Percentiles rank a stretch among this genome's conserved stretches.
Conservation (phyloP, 92 coral and sea anemone genomes). For the Chrysogorgia sp. region DNA sequence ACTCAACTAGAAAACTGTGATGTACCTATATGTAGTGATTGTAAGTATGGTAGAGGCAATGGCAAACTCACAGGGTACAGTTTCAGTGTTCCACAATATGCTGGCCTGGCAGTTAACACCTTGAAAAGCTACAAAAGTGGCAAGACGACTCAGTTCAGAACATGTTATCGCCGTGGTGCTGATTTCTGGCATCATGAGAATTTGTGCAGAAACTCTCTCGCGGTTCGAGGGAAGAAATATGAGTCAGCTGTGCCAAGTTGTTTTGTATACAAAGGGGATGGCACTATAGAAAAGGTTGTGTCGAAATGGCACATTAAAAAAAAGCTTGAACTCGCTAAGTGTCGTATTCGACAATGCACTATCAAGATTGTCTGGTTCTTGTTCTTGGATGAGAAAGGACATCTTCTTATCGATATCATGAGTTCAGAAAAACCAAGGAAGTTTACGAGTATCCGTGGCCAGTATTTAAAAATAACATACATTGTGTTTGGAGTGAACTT, state of each 20-base stretch:
- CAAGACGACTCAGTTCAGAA: conserved; percentile 39
- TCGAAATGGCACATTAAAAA: conserved; percentile 58
- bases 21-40: conserved; percentile 77
- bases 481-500: conserved; percentile 90
- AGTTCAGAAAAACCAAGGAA: conserved; percentile 63
- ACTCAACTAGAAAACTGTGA: conserved; percentile 34
- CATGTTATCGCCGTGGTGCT: not conserved
- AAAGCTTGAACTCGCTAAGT: conserved; percentile 53
- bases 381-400: conserved; percentile 68
- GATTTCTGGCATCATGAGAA: not conserved
- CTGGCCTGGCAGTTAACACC: conserved; percentile 67
- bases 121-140: conserved; percentile 39
- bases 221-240: not conserved
- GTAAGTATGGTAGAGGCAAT: conserved; percentile 88
- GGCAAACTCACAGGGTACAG: conserved; percentile 49
- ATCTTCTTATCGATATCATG: conserved; percentile 64
- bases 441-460: conserved; percentile 70
- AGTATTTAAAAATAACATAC: conserved; percentile 59
- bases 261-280: conserved; percentile 47
- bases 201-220: not conserved
- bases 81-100: conserved; percentile 55
- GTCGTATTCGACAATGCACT: conserved; percentile 85
- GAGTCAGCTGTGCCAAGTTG: not conserved
- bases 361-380: conserved; percentile 94
- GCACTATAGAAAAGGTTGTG: not conserved